These are phyloP conservation scores for Sebastes miniatus DNA, from an alignment of 2,797 vertebrate genomes.

Conservation along the genomic window DNA sequence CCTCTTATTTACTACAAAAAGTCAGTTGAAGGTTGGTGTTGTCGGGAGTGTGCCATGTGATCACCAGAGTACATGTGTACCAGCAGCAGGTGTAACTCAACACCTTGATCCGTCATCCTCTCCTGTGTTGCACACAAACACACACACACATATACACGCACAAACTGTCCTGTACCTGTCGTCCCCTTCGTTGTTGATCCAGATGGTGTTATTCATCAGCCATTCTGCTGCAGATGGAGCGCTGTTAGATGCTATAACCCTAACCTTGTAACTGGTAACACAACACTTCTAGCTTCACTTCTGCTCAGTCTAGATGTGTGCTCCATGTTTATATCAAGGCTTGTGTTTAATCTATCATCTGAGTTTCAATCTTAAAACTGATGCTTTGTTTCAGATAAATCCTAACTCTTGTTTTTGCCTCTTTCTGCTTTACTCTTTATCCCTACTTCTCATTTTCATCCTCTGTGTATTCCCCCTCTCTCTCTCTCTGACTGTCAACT, in stretches of 20 bases:
- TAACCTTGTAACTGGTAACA: conserved; percentile 17
- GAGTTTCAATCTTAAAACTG: not conserved
- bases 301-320: not conserved
- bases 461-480: not conserved
- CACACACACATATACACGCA: not conserved
- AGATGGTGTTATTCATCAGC: conserved; percentile 64
- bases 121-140: not conserved
- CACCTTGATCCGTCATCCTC: conserved; percentile 43
- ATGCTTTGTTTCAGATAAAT: conserved; percentile 8
- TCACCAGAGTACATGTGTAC: conserved; percentile 46
- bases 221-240: conserved; percentile 47
- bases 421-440: not conserved
- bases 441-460: conserved; percentile 15
- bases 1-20: conserved; percentile 38
- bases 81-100: conserved; percentile 63
- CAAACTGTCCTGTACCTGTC: conserved; percentile 40
- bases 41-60: conserved; percentile 28
- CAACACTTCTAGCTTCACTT: not conserved
- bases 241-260: conserved; percentile 17
- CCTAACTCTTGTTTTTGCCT: not conserved
- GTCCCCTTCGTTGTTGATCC: conserved; percentile 42
- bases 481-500: not conserved
- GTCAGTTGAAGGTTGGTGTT: conserved; percentile 28
- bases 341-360: not conserved
- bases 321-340: not conserved